A percentile compares a stretch with the other conserved stretches of the same genome.
These are phyloP conservation scores for Gavialis gangeticus DNA, from an alignment of 2,113 vertebrate genomes.

Conservation along the genomic window DNA sequence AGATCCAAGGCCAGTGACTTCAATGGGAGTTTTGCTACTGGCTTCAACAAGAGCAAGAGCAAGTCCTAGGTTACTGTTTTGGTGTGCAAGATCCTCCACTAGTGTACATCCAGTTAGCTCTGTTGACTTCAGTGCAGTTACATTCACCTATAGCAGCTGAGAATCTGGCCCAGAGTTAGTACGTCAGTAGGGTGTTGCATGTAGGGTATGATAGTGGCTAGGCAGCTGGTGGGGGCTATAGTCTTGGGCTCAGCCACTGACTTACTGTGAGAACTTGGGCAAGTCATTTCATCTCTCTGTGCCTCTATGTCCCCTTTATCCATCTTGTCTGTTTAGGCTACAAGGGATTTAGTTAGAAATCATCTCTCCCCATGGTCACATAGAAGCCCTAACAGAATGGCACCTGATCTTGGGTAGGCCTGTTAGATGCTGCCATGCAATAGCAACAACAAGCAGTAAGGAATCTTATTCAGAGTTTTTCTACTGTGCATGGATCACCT, in stretches of 20 bases:
- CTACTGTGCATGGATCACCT: neutral
- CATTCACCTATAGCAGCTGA: neutral
- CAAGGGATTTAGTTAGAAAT: neutral
- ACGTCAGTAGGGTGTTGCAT: neutral
- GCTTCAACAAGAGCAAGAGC: neutral
- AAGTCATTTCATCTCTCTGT: neutral
- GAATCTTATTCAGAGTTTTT: neutral
- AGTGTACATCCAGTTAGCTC: neutral
- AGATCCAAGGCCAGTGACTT: neutral
- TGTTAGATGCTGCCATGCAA: neutral
- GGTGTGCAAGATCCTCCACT: neutral
- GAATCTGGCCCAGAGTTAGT: neutral
- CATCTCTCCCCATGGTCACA: neutral
- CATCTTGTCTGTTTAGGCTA: neutral
- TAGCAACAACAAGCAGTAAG: neutral
- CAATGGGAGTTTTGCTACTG: neutral
- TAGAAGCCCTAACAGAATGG: neutral
- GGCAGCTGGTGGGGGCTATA: accelerated
- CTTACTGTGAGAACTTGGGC: neutral
- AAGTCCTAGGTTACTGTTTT: neutral
- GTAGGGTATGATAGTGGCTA: accelerated
- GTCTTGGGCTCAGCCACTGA: neutral
- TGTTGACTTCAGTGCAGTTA: neutral
- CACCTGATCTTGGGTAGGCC: neutral
- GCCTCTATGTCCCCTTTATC: neutral